Percentiles rank a stretch among this genome's conserved stretches.
These are phyloP conservation scores for Xestia sexstrigata DNA, from an alignment of 2,888 invertebrate species.

Conservation along the genomic window DNA sequence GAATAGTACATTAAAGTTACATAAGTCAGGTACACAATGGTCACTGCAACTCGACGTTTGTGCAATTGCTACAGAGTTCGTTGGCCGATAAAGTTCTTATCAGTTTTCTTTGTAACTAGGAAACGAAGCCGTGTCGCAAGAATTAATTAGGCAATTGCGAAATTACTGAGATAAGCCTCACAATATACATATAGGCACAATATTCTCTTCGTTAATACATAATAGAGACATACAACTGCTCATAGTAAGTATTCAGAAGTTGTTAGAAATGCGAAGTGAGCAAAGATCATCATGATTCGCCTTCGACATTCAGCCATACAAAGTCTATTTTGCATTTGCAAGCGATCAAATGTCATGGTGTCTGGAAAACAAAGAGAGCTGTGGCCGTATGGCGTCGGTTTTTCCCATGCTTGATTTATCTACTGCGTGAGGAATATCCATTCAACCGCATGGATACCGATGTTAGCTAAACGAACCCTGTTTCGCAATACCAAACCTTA, in stretches of 20 bases:
- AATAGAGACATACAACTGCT: background rate
- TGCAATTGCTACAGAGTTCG: slow-evolving; percentile 81
- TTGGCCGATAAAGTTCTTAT: slow-evolving; percentile 86
- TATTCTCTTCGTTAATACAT: slow-evolving; percentile 15
- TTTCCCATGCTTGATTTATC: slow-evolving; percentile 81
- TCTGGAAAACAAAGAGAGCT: slow-evolving; percentile 72
- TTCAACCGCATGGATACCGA: slow-evolving; percentile 72
- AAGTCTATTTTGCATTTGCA: slow-evolving; percentile 68
- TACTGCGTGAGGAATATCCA: slow-evolving; percentile 74
- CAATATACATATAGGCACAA: slow-evolving; percentile 22
- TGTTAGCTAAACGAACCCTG: slow-evolving; percentile 44
- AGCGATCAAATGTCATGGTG: slow-evolving; percentile 76
- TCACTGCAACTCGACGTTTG: slow-evolving; percentile 68
- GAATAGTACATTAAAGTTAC: slow-evolving; percentile 48
- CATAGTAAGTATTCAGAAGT: slow-evolving; percentile 18
- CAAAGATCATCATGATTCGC: slow-evolving; percentile 61
- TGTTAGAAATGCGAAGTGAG: slow-evolving; percentile 46
- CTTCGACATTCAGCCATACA: slow-evolving; percentile 58
- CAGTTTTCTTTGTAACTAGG: slow-evolving; percentile 82
- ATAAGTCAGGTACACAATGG: slow-evolving; percentile 66
- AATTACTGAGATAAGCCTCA: slow-evolving; percentile 66
- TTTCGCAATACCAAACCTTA: slow-evolving; percentile 64
- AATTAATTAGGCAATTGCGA: slow-evolving; percentile 79
- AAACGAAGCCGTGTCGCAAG: slow-evolving; percentile 78
- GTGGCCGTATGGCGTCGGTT: slow-evolving; percentile 69